Percentiles rank a stretch among this genome's conserved stretches.
Conservation (phyloP, 2,888 invertebrate genomes). For the Ennomos erosarius region DNA sequence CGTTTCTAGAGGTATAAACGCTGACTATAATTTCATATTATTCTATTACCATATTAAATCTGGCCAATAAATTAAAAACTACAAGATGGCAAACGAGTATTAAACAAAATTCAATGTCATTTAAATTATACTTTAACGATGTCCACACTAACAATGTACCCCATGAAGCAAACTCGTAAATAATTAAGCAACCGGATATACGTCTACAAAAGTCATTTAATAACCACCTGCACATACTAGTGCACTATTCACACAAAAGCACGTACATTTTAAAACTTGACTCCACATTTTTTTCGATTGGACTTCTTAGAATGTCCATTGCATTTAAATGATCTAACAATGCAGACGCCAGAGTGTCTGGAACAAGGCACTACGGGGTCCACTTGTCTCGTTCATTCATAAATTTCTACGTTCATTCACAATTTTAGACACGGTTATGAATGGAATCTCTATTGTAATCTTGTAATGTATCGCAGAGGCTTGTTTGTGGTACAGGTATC, state of each 20-base stretch:
- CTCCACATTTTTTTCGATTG: conserved; percentile 5
- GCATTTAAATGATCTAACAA: conserved; percentile 63
- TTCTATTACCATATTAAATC: no score
- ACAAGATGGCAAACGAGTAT: no score
- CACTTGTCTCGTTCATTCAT: conserved; percentile 66
- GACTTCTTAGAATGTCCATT: conserved; percentile 53
- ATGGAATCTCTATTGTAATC: conserved; percentile 61
- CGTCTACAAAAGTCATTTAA: conserved; percentile 71
- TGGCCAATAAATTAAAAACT: no score
- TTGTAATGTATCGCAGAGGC: conserved; percentile 44
- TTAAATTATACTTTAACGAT: conserved; percentile 11
- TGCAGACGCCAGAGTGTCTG: conserved; percentile 65
- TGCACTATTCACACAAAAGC: conserved; percentile 32
- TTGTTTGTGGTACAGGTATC: conserved; percentile 57
- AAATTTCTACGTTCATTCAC: conserved; percentile 67
- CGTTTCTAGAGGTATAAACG: no score
- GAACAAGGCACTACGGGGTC: conserved; percentile 56
- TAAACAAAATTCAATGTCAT: not conserved
- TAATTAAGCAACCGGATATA: conserved; percentile 67
- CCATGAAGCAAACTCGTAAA: conserved; percentile 12
- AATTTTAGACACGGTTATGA: conserved; percentile 64
- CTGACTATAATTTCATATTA: no score
- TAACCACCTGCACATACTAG: conserved; percentile 65
- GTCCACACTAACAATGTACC: conserved; percentile 12
- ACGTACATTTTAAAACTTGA: conserved; percentile 11